A percentile compares a stretch with the other conserved stretches of the same genome.
Evolutionary conservation across 2,797 vertebrate species (phyloP).

Genomic region (Cyclura pinguis): DNA sequence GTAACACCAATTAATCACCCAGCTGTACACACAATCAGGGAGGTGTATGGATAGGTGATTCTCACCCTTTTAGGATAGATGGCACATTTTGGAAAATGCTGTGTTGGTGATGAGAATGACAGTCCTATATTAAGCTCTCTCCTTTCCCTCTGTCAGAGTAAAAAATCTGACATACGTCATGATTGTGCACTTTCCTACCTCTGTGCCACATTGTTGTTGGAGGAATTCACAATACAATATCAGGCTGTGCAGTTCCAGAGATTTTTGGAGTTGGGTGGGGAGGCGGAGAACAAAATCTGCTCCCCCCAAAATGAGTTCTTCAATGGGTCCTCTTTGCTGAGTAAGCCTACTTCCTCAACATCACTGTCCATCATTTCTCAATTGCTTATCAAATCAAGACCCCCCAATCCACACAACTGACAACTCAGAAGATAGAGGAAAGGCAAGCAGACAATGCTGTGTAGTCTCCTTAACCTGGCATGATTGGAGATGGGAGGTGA

Average conservation of each 20-base stretch:
- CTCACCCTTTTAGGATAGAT: background rate
- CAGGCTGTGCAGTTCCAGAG: background rate
- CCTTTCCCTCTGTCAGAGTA: background rate
- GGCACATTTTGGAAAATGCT: background rate
- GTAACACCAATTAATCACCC: background rate
- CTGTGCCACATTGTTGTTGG: background rate
- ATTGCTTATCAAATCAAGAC: background rate
- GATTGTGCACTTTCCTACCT: background rate
- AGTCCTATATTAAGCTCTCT: too few relatives aligned
- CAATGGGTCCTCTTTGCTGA: background rate
- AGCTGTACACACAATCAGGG: background rate
- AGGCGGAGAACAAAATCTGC: too few relatives aligned
- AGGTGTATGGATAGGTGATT: background rate
- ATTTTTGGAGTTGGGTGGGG: background rate
- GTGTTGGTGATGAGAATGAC: background rate
- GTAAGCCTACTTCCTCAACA: background rate
- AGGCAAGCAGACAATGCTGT: background rate
- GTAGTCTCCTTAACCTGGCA: background rate
- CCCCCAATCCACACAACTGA: background rate
- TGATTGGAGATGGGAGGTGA: background rate
- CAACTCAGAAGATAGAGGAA: background rate
- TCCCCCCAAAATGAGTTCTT: background rate
- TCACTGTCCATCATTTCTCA: background rate
- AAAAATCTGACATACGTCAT: background rate
- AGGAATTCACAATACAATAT: background rate